phyloP scores from a whole-genome alignment of 2,797 vertebrate genomes.

The Falco peregrinus region DNA sequence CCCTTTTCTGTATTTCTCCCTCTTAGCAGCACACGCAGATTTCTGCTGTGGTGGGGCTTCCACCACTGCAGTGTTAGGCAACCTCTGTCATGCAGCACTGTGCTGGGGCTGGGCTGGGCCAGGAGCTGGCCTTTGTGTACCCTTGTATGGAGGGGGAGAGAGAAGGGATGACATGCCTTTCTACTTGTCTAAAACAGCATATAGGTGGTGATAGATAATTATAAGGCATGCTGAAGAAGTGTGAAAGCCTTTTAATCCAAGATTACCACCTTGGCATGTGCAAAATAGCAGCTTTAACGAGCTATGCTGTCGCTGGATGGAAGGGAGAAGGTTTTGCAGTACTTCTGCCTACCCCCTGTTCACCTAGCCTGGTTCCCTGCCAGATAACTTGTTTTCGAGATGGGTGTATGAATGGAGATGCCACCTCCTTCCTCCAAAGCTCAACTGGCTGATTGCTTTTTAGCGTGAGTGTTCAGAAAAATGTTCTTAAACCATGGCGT shows the following conservation, averaged over 20 bases:
- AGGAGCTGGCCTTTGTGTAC: background rate
- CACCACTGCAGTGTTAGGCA: background rate
- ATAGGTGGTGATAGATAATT: background rate
- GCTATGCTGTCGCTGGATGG: background rate
- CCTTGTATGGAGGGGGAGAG: background rate
- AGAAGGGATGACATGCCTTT: background rate
- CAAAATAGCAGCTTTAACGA: background rate
- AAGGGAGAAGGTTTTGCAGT: background rate
- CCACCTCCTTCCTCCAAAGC: background rate
- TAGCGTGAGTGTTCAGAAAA: background rate
- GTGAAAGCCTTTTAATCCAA: background rate
- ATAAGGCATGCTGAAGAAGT: background rate
- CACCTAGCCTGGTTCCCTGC: background rate
- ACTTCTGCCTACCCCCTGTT: background rate
- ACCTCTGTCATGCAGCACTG: rapidly evolving
- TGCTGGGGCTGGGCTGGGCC: no score
- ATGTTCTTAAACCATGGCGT: background rate
- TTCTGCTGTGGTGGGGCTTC: background rate
- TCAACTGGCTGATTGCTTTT: background rate
- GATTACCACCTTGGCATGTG: no score
- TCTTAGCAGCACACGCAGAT: background rate
- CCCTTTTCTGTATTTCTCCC: background rate
- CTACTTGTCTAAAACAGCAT: background rate
- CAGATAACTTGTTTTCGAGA: background rate
- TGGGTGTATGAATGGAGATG: background rate